A percentile compares a stretch with the other conserved stretches of the same genome.
These are phyloP conservation scores for Drosophila vallismaia DNA, from an alignment of 2,888 invertebrate genomes.

Conservation along the genomic window DNA sequence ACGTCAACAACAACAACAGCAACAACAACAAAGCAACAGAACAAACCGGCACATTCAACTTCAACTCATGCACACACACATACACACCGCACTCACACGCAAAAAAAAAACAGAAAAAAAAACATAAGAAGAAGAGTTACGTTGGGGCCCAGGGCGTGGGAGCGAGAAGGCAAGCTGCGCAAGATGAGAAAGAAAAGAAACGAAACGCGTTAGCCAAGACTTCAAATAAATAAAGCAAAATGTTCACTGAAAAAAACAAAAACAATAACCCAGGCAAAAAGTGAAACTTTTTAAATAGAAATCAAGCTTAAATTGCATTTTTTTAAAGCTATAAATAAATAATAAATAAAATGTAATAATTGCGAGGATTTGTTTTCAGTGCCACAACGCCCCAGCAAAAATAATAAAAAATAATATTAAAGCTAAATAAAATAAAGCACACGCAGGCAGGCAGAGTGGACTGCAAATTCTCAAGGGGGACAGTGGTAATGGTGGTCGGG, in stretches of 20 bases:
- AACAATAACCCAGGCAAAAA: slow-evolving; percentile 43
- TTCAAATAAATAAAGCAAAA: slow-evolving; percentile 71
- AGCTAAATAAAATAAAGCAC: slow-evolving; percentile 46
- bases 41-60: slow-evolving; percentile 79
- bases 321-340: not conserved
- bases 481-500: slow-evolving; percentile 6
- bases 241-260: slow-evolving; percentile 40
- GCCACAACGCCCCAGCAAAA: slow-evolving; percentile 6
- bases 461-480: slow-evolving; percentile 59
- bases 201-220: slow-evolving; percentile 61
- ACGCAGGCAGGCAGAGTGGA: slow-evolving; percentile 40
- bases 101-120: slow-evolving; percentile 1
- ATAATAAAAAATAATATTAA: slow-evolving; percentile 48
- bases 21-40: slow-evolving; percentile 48
- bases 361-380: not conserved
- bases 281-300: not conserved
- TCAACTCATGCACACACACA: slow-evolving; percentile 61
- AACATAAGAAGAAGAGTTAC: slow-evolving; percentile 30
- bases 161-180: slow-evolving; percentile 10
- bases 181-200: slow-evolving; percentile 34
- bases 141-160: slow-evolving; percentile 24
- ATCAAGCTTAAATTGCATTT: no score
- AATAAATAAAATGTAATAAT: not conserved
- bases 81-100: slow-evolving; percentile 28
- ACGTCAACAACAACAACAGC: slow-evolving; percentile 73